These are phyloP conservation scores for Scaptodrosophila latifasciaeformis DNA, from an alignment of 2,888 invertebrate genomes.

Conservation along the genomic window DNA sequence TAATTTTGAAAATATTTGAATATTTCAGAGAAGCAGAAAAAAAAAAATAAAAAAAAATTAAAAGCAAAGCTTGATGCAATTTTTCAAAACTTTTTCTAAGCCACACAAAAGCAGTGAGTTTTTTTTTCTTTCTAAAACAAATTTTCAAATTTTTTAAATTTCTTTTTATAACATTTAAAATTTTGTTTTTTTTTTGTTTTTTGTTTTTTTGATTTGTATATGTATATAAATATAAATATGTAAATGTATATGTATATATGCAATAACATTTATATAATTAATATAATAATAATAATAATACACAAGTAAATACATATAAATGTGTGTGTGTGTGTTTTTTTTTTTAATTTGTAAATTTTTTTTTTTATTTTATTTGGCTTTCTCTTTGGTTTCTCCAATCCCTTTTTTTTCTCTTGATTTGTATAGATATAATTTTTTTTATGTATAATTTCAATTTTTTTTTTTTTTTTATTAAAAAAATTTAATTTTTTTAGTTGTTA, in stretches of 20 bases:
- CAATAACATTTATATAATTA: slow-evolving; percentile 59
- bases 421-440: slow-evolving; percentile 20
- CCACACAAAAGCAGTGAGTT: slow-evolving; percentile 32
- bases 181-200: too few species aligned
- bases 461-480: slow-evolving; percentile 25
- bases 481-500: slow-evolving; percentile 22
- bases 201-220: too few species aligned
- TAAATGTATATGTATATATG: slow-evolving; percentile 54
- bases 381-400: slow-evolving; percentile 1
- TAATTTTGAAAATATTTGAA: too few species aligned
- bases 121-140: slow-evolving; percentile 35
- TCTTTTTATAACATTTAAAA: too few species aligned
- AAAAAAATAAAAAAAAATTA: too few species aligned
- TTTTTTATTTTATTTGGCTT: slow-evolving; percentile 5
- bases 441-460: slow-evolving; percentile 28
- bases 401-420: not conserved
- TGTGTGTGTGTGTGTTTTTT: slow-evolving; percentile 45
- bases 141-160: too few species aligned
- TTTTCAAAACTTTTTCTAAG: too few species aligned
- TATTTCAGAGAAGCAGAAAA: too few species aligned
- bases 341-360: slow-evolving; percentile 28
- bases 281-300: slow-evolving; percentile 44
- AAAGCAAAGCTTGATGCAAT: too few species aligned
- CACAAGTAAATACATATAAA: slow-evolving; percentile 58
- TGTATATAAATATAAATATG: slow-evolving; percentile 33